Base-by-base conservation (phyloP, 1,140 invertebrate species). In the Wasmannia auropunctata region DNA sequence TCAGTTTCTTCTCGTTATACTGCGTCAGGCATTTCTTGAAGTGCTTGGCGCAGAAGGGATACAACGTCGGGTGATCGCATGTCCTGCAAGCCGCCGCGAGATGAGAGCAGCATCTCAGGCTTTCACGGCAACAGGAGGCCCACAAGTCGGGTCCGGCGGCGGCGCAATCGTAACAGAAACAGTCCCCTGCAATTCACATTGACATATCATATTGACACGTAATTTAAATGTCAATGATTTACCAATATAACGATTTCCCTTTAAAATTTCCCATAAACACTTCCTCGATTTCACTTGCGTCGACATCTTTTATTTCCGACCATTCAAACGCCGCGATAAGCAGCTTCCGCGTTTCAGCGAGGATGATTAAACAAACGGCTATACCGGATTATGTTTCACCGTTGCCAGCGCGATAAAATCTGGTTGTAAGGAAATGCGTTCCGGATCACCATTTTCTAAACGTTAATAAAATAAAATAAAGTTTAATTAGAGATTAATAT, bases 131-230 rank as follows among this genome's bases (percentile, higher is more conserved):
- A 76, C 95, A 95, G 0, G 93, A 93, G 28, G 94, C 92, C 95
- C 95, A 95, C 49, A 94, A 89, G 43, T 94, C 94, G 4, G 95
- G 93, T n/a, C 92, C 94, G 6, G 92, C 93, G 16, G 91, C 84
- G 5, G 95, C 92, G 86, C 95, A 95, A 86, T 93, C 94, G 85
- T 94, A 92, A 87, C 95, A 95, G 84, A 93, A 95, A 80, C 95
- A 95, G 86, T 95, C 94, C 34, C 95, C 95, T 95, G 79, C 28
- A 92, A 93, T 63, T 22, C 7, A 60, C 10, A 28, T 46, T 7
- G n/a, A n/a, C n/a, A n/a, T n/a, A n/a, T n/a, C n/a, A n/a, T n/a
- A n/a, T n/a, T n/a, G 22, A 67, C 4, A 67, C 3, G 28, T 1
- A 14, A 6, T 54, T 37, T n/a, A 34, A n/a, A 60, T 60, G 19